phyloP scores from a whole-genome alignment of 2,113 vertebrate genomes.

The Ctenodactylus gundi region DNA sequence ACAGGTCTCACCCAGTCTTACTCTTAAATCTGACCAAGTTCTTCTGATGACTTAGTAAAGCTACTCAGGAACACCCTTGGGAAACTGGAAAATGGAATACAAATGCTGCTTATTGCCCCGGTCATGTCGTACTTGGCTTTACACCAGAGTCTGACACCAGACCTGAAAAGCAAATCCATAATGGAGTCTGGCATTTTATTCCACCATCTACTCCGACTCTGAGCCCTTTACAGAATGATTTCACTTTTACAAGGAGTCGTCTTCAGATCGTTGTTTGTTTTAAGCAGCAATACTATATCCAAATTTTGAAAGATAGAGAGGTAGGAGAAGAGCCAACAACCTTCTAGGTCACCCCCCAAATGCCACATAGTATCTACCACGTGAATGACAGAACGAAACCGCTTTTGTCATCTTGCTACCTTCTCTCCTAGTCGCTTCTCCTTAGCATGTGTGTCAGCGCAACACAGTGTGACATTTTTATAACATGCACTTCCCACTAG shows the following conservation, averaged over 20 bases:
- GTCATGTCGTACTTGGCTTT: neutral
- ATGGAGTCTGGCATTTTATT: neutral
- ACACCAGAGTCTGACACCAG: neutral
- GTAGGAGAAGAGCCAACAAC: neutral
- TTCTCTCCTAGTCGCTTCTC: neutral
- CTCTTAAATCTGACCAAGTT: neutral
- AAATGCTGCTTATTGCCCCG: neutral
- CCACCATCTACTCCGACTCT: neutral
- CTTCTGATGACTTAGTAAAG: neutral
- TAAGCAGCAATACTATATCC: neutral
- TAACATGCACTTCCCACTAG: neutral
- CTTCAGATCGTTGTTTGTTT: neutral
- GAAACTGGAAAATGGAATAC: neutral
- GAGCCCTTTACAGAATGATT: neutral
- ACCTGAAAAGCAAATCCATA: neutral
- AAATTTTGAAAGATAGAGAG: slow-evolving; percentile 7
- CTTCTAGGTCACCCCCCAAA: neutral
- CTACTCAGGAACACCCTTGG: neutral
- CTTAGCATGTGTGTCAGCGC: too few species aligned
- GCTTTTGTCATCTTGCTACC: neutral
- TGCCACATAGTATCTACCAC: neutral
- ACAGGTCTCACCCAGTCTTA: neutral
- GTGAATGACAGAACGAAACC: neutral
- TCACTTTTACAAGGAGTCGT: neutral
- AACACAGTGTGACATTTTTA: fast-evolving